Evolutionary conservation across 2,797 vertebrate genomes (phyloP).

Genomic region (Xyrichtys novacula): DNA sequence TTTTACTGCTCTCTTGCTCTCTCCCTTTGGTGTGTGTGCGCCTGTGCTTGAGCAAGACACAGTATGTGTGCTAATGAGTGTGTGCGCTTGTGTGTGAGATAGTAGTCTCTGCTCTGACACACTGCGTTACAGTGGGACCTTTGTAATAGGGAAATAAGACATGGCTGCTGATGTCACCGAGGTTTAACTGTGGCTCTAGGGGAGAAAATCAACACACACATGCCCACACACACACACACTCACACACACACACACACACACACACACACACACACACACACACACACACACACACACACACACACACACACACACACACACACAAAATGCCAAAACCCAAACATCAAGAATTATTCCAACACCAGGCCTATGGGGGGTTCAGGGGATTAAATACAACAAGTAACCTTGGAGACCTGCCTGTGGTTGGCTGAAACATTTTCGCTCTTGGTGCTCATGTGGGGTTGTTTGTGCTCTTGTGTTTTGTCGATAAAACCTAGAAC

Average conservation of each 20-base stretch:
- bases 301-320: constrained; percentile 32
- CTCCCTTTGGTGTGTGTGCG: constrained; percentile 46
- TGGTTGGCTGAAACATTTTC: constrained; percentile 58
- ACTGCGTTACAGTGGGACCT: constrained; percentile 73
- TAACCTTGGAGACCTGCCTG: constrained; percentile 74
- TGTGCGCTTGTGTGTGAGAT: constrained; percentile 27
- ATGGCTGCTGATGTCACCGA: constrained; percentile 79
- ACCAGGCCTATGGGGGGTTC: constrained; percentile 63
- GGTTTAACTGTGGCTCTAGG: constrained; percentile 74
- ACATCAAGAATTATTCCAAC: constrained; percentile 76
- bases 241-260: constrained; percentile 32
- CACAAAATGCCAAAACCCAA: constrained; percentile 47
- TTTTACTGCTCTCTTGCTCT: constrained; percentile 62
- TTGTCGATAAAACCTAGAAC: constrained; percentile 58
- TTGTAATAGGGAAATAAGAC: constrained; percentile 80
- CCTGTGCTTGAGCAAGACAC: not conserved
- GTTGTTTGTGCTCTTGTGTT: constrained; percentile 57
- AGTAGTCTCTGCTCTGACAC: constrained; percentile 71
- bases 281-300: constrained; percentile 25
- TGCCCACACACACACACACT: constrained; percentile 25
- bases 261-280: constrained; percentile 31
- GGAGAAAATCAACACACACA: constrained; percentile 34
- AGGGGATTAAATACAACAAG: constrained; percentile 74
- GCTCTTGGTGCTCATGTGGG: constrained; percentile 43
- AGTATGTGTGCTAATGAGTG: constrained; percentile 10